Evolutionary conservation across 1,140 invertebrate genomes (phyloP).

Genomic region (Pogonomyrmex californicus): DNA sequence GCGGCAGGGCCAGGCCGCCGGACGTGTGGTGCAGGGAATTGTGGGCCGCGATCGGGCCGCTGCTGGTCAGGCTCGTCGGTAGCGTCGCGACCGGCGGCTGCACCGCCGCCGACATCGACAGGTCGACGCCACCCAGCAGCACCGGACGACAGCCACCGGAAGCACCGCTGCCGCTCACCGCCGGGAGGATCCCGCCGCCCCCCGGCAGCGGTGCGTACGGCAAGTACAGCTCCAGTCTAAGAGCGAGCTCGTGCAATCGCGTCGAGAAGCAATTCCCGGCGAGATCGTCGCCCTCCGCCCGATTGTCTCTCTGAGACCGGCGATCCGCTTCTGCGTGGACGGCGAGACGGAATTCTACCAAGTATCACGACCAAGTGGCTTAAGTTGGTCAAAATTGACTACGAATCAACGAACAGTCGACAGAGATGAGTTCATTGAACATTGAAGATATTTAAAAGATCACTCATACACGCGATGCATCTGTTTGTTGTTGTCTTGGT

Average conservation of each 20-base stretch:
- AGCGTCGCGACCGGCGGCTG: slow-evolving; percentile 74
- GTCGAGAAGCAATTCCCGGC: not conserved
- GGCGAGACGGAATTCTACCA: not conserved
- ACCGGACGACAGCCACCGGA: slow-evolving; percentile 76
- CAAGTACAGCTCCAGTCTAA: slow-evolving; percentile 87
- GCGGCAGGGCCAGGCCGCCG: slow-evolving; percentile 83
- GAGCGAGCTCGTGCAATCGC: slow-evolving; percentile 38
- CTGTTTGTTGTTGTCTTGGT: not conserved
- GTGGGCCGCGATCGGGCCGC: slow-evolving; percentile 74
- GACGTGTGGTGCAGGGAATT: slow-evolving; percentile 77
- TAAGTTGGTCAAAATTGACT: not conserved
- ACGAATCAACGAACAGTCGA: not conserved
- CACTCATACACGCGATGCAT: slow-evolving; percentile 7
- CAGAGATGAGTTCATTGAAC: not conserved
- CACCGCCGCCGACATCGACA: slow-evolving; percentile 85
- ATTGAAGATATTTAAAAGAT: not conserved
- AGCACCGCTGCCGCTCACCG: slow-evolving; percentile 80
- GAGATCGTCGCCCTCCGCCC: not conserved
- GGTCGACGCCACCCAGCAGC: slow-evolving; percentile 83
- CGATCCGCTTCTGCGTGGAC: not conserved
- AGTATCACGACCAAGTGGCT: not conserved
- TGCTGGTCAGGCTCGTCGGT: slow-evolving; percentile 63
- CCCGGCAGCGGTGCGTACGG: slow-evolving; percentile 86
- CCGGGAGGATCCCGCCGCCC: slow-evolving; percentile 85
- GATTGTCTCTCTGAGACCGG: too few species aligned